Evolutionary conservation across 2,797 vertebrate genomes (phyloP).

Genomic region (Labroides dimidiatus): DNA sequence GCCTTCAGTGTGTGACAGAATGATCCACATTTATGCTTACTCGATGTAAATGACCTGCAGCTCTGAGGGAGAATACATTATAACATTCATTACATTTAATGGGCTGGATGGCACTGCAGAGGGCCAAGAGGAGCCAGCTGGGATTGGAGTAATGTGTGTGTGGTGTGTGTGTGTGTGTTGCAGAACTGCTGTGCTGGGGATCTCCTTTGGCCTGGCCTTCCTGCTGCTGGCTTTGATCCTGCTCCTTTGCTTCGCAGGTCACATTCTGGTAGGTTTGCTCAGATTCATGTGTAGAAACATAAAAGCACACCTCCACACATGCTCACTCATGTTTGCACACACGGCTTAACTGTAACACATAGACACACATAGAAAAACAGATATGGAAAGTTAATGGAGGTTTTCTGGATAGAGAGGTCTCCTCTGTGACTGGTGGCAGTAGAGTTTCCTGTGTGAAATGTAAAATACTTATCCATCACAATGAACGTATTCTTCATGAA

Average conservation of each 20-base stretch:
- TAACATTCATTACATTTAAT: conserved; percentile 43
- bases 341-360: too few relatives aligned
- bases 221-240: conserved; percentile 92
- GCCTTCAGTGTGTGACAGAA: background rate
- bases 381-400: too few relatives aligned
- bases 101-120: conserved; percentile 22
- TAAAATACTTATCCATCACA: too few relatives aligned
- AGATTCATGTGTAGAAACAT: conserved; percentile 20
- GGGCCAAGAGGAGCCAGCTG: conserved; percentile 30
- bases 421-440: too few relatives aligned
- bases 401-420: background rate
- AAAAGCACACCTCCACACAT: background rate
- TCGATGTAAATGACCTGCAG: conserved; percentile 34
- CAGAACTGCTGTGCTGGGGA: conserved; percentile 92
- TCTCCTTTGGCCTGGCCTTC: conserved; percentile 94
- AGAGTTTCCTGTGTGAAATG: too few relatives aligned
- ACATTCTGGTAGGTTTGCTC: conserved; percentile 91
- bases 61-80: conserved; percentile 41
- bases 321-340: background rate
- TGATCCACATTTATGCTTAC: conserved; percentile 5
- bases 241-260: conserved; percentile 93
- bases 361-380: too few relatives aligned
- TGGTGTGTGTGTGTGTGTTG: conserved; percentile 66
- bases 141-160: conserved; percentile 37
- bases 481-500: too few relatives aligned